Evolutionary conservation across 2,797 vertebrate genomes (phyloP).

Genomic region (Galaxias olidus): DNA sequence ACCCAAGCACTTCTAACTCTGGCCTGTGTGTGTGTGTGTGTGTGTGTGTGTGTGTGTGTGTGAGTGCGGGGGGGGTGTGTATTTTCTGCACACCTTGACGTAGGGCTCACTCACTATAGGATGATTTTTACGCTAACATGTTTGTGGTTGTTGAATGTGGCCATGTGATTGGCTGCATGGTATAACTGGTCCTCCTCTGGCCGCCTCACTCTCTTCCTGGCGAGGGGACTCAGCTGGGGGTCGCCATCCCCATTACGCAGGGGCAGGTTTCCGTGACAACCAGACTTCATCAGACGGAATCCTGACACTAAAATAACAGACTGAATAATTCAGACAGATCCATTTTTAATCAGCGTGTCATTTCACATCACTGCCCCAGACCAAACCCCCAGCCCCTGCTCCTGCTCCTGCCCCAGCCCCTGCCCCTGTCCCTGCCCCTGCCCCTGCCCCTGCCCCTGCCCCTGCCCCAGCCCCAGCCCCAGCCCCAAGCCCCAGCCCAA

Average conservation of each 20-base stretch:
- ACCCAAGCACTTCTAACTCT: constrained; percentile 14
- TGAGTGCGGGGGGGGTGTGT: background rate
- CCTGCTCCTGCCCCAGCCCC: too few species aligned
- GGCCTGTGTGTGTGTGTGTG: background rate
- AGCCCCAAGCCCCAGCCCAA: too few species aligned
- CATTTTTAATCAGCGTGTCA: constrained; percentile 11
- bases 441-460: too few species aligned
- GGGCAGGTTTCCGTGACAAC: constrained; percentile 9
- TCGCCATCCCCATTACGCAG: constrained; percentile 1
- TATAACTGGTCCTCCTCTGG: background rate
- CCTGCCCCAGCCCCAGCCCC: too few species aligned
- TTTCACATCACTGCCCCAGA: background rate
- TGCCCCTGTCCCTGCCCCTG: too few species aligned
- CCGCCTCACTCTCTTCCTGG: background rate
- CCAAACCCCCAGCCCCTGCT: too few species aligned
- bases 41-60: constrained; percentile 23
- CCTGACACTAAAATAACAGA: constrained; percentile 7
- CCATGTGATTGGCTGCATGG: too few species aligned
- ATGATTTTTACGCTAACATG: too few species aligned
- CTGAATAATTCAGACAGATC: constrained; percentile 11
- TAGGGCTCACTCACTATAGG: too few species aligned
- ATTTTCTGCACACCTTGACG: too few species aligned
- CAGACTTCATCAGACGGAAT: constrained; percentile 1
- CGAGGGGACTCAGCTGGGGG: constrained; percentile 57
- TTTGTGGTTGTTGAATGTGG: too few species aligned